Evolutionary conservation across 2,888 invertebrate species (phyloP), one percentile per base, ranked within the genome.

Genomic region (Hyalella azteca): DNA sequence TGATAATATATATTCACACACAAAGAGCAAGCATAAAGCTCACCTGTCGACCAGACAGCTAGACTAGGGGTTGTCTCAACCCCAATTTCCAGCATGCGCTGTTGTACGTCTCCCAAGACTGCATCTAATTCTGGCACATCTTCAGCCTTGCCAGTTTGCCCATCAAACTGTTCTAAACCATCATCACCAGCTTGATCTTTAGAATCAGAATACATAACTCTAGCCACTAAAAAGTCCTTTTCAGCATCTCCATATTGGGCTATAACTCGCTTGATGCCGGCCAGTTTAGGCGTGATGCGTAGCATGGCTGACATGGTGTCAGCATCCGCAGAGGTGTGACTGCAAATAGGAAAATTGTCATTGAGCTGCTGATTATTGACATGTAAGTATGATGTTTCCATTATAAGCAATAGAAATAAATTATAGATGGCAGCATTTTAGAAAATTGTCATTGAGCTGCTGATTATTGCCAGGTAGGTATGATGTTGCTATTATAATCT

Each of bases 41-140:
- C 11, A 66, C 66, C 66, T 66, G 66, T 36, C 36, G 66, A 66
- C 66, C 66, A 66, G 15, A 66, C 36, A 19, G 66, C 66, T 5
- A 66, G 36, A 29, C 29, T 66, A 0, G 66, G 36, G 15, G 66
- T 29, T 4, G 19, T 36, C 19, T 66, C 66, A 13, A 66, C 39
- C 2, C 36, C 66, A 19, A 66, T 66, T 19, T 66, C 66, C 36
- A 19, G 19, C 32, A 66, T 32, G 15, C 66, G 66, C 36, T 66
- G 66, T 36, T 66, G 66, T 1, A 66, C 36, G 66, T 66, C 66
- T 15, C 66, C 66, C 13, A 66, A n/a, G 29, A 66, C 36, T 19
- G 36, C 36, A 1, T 66, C 66, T 29, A 36, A 36, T 5, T 66
- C 36, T 2, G 66, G 36, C 36, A 13, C 66, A 66, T 32, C 36